Conservation (phyloP, 2,797 vertebrate genomes). For the Acridotheres tristis region DNA sequence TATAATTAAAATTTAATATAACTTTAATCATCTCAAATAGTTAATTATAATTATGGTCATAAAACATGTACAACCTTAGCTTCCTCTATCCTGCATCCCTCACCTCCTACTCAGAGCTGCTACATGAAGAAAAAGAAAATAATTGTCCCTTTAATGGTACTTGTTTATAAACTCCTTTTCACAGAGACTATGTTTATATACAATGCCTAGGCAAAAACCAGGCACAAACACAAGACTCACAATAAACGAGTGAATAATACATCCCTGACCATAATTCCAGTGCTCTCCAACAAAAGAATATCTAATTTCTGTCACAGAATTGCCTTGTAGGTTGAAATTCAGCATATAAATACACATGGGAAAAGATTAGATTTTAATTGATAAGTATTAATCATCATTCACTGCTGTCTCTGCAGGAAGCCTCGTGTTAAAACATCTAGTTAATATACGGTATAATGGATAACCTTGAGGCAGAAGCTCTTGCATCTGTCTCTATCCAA, state of each 20-base stretch:
- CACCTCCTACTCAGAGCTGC: not conserved
- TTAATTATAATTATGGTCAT: conserved; percentile 52
- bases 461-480: conserved; percentile 61
- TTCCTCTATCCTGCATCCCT: not conserved
- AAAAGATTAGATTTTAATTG: conserved; percentile 61
- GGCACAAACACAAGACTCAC: not conserved
- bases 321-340: conserved; percentile 35
- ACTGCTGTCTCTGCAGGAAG: conserved; percentile 47
- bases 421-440: conserved; percentile 16
- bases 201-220: not conserved
- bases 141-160: conserved; percentile 26
- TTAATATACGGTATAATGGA: conserved; percentile 49
- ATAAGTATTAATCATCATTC: conserved; percentile 59
- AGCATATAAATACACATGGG: conserved; percentile 29
- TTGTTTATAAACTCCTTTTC: conserved; percentile 12
- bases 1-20: conserved; percentile 50
- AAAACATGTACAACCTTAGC: conserved; percentile 29
- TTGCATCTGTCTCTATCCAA: conserved; percentile 50
- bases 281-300: conserved; percentile 15
- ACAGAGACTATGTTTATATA: not conserved
- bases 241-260: conserved; percentile 7
- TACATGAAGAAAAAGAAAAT: conserved; percentile 19
- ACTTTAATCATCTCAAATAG: conserved; percentile 35
- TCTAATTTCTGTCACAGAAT: conserved; percentile 34
- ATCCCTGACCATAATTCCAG: not conserved